phyloP scores from a whole-genome alignment of 64 coral and sea anemone species.

The Hydrozoanthus tunicans region DNA sequence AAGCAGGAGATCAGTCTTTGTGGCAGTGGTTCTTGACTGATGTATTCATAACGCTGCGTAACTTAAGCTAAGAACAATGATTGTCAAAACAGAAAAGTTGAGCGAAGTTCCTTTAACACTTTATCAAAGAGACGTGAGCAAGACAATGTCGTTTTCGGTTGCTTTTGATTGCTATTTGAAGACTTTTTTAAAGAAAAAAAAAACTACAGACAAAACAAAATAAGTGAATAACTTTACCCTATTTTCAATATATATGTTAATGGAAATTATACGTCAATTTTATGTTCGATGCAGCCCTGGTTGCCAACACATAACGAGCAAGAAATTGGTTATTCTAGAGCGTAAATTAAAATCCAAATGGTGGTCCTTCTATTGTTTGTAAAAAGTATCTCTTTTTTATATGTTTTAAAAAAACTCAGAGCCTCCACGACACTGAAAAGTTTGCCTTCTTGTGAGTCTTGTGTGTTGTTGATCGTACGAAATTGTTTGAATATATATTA shows the following conservation, averaged over 20 bases:
- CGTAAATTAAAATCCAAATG: slow-evolving; percentile 8
- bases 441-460: not conserved
- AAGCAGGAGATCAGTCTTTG: no score
- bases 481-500: not conserved
- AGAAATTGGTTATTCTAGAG: not conserved
- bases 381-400: not conserved
- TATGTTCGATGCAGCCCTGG: not conserved
- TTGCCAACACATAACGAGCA: not conserved
- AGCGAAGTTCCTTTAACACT: no score
- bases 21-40: no score
- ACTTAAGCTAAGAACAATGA: no score
- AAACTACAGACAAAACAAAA: not conserved
- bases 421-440: not conserved
- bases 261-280: not conserved
- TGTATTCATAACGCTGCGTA: no score
- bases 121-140: no score
- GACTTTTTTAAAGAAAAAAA: not conserved
- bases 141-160: not conserved
- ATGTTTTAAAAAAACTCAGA: not conserved
- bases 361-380: not conserved
- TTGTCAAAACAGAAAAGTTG: no score
- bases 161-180: not conserved
- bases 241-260: no score
- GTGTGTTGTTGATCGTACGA: not conserved
- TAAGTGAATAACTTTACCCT: not conserved